Base-by-base conservation (phyloP, 2,113 vertebrate genomes). In the Scatophagus argus region DNA sequence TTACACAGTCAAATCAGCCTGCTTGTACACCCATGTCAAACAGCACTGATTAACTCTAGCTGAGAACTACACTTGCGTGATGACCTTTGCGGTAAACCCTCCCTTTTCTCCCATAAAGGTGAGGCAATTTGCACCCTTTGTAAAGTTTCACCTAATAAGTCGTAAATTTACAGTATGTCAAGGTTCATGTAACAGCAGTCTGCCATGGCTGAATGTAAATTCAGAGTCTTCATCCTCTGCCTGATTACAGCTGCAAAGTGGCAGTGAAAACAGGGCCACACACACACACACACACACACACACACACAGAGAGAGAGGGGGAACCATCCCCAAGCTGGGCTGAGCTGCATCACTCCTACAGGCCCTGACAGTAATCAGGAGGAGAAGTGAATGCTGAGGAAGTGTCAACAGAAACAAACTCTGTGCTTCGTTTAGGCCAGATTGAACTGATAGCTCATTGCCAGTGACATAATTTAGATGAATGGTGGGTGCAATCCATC, bases 381-480 rank as follows among this genome's bases (percentile, higher is more conserved):
- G 86, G 82, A 94, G 92, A 91, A 93, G 90, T 92, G 77, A 92
- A 89, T 85, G 25, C 77, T 81, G 87, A 93, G 90, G 91, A 91
- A 91, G 92, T 91, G 94, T 92, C 94, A 89, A 92, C 92, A 75
- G 93, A 93, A 89, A 93, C 94, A 93, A 93, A 85, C 92, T 89
- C 84, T 58, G 90, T 87, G 91, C 93, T 68, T 94, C 87, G 70
- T 95, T 92, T 91, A 84, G 94, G 93, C 87, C 92, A 91, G 93
- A 93, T 65, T 92, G 65, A 93, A 93, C 92, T 90, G 93, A 94
- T 92, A 75, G 92, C 91, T 96, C 89, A 94, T 93, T 93, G 93
- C 91, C 92, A 21, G 92, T 92, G 95, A 95, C 95, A 95, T 96
- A 94, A 96, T 96, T 94, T 95, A 96, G 96, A 96, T 94, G 95